Evolutionary conservation across 2,797 vertebrate species (phyloP).

Genomic region (Pipistrellus pipistrellus): DNA sequence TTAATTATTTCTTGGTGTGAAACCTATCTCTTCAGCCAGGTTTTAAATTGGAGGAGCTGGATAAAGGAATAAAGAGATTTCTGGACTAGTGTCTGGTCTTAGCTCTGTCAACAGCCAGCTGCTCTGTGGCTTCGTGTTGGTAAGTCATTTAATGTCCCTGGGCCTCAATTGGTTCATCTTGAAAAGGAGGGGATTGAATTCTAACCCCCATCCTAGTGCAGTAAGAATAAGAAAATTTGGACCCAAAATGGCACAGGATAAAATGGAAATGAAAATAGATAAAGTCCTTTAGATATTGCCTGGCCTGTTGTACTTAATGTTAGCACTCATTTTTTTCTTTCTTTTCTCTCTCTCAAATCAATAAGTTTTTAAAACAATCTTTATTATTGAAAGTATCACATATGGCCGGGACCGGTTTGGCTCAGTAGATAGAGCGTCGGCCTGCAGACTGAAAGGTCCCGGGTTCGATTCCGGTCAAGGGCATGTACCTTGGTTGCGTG

Average conservation of each 20-base stretch:
- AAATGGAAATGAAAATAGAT: conserved; percentile 1
- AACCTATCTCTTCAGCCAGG: not conserved
- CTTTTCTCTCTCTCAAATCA: too few relatives aligned
- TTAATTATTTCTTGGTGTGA: conserved; percentile 40
- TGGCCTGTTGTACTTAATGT: not conserved
- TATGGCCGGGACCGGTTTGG: too few relatives aligned
- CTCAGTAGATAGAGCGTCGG: too few relatives aligned
- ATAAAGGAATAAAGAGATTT: not conserved
- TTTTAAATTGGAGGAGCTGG: conserved; percentile 50
- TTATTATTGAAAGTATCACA: too few relatives aligned
- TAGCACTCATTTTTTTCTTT: not conserved
- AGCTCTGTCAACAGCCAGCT: not conserved
- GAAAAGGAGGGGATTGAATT: not conserved
- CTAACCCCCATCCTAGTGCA: not conserved
- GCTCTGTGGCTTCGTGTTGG: not conserved
- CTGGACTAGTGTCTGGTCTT: not conserved
- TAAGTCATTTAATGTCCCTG: not conserved
- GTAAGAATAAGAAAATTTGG: not conserved
- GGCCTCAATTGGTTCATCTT: not conserved
- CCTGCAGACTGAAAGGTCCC: too few relatives aligned
- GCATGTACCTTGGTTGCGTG: too few relatives aligned
- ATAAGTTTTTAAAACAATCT: too few relatives aligned
- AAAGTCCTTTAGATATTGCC: not conserved
- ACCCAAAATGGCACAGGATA: not conserved
- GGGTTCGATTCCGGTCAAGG: too few relatives aligned